Evolutionary conservation across 2,113 vertebrate species (phyloP), one percentile per base, ranked within the genome.

Genomic region (Camarhynchus parvulus): DNA sequence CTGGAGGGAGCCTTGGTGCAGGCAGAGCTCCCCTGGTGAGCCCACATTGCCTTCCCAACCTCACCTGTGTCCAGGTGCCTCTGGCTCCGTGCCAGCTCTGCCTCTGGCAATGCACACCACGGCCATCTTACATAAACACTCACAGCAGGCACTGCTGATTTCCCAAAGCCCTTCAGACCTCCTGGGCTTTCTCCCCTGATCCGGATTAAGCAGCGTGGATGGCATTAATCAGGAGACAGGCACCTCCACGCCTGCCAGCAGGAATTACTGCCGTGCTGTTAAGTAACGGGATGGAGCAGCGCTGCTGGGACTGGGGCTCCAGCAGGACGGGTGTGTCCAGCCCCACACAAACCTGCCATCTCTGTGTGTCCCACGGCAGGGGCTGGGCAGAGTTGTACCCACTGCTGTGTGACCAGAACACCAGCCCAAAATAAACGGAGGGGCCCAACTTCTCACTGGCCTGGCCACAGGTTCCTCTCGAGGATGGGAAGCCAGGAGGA

Each of bases 161-260:
- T 68, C 89, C 33, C 78, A 95, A 95, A 96, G 93, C 87, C 67
- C 84, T 90, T 87, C 91, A 75, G 87, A 96, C 91, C 84, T 74
- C 39, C 67, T 6, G 28, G 67, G 62, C 77, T 94, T 95, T 81
- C 66, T 95, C 30, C 21, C 61, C 87, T 94, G 95, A 94, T 91
- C 94, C 25, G n/a, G 91, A 94, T 97, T 94, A 94, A 21, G 55
- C 0, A 0, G 53, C 14, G 2, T 16, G 28, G 82, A 87, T 4
- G 10, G 63, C 72, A 16, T 87, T 96, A 96, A 86, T 73, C 75
- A 0, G 28, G 55, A 91, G 83, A 56, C 61, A 72, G 90, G 92
- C 67, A 8, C 61, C 92, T 92, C 50, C 1, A 1, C 0, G 14
- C 42, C 80, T 18, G n/a, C 2, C 35, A 35, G 35, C 1, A 39